Base-by-base conservation (phyloP, 2,797 vertebrate species). In the Centroberyx gerrardi region DNA sequence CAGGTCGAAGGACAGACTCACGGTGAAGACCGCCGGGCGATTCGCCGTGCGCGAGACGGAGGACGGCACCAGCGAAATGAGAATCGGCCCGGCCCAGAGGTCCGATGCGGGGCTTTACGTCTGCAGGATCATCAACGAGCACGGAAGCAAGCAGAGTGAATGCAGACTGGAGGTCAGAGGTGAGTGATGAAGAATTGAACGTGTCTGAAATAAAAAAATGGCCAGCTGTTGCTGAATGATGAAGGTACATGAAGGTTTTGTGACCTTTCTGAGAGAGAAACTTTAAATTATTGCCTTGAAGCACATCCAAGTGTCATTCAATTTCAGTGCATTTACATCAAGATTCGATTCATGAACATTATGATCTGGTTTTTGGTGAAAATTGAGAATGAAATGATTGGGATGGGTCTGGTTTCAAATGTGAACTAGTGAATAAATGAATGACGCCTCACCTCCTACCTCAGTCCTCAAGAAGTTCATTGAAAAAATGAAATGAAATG, bases 121-220 rank as follows among this genome's bases (percentile, higher is more conserved):
- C 66, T 99, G 97, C 90, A 97, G 96, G 92, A 94, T 97, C 0
- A 89, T 96, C 82, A 99, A 96, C 0, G 95, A 97, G 75, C 94
- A 95, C 0, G 97, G 97, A 56, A 92, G 88, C 74, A 91, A 95
- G 90, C 96, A 97, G 86, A 96, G 94, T 0, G 95, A 97, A 86
- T 96, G 96, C 87, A 93, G 93, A 79, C 89, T 98, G 87, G 96
- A 98, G 75, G 95, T 98, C 90, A 95, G 90, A 96, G 96, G 97
- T 99, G 92, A 73, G 83, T 5, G 84, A 84, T 2, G 9, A 55
- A 8, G 12, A 31, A 28, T 8, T 7, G 0, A 54, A 31, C 33
- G 22, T 10, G 31, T 62, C 14, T 5, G 0, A 3, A 9, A 66
- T 10, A 10, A 2, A 2, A 36, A 18, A 8, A 53, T 13, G 42